phyloP scores from a whole-genome alignment of 2,888 invertebrate genomes.

The Agelastica alni region DNA sequence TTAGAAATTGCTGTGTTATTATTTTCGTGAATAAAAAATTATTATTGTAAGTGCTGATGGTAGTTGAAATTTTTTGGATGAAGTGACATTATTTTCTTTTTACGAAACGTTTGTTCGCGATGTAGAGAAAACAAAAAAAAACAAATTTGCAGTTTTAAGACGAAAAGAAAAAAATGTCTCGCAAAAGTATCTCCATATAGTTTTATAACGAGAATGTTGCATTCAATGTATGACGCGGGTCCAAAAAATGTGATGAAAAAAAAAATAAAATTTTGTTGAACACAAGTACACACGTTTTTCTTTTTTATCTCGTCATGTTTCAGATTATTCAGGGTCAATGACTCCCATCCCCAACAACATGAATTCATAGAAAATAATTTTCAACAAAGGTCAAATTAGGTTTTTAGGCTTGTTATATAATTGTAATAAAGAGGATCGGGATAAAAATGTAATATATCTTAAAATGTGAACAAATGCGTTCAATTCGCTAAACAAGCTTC shows the following conservation, averaged over 20 bases:
- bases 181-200: not conserved
- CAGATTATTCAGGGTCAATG: constrained; percentile 58
- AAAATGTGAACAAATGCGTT: no score
- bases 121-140: no score
- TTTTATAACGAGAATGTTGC: no score
- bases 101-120: no score
- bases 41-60: not conserved
- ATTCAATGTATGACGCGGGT: constrained; percentile 43
- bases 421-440: no score
- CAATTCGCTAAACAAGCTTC: no score
- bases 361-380: constrained; percentile 35
- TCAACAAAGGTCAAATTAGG: constrained; percentile 47
- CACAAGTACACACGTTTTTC: constrained; percentile 43
- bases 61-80: not conserved
- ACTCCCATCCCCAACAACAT: constrained; percentile 54
- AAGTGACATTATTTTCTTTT: not conserved
- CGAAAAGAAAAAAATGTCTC: not conserved
- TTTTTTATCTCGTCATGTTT: constrained; percentile 46
- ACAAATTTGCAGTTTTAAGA: constrained; percentile 3
- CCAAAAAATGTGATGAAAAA: constrained; percentile 46
- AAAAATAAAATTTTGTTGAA: constrained; percentile 29
- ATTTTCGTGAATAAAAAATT: constrained; percentile 1
- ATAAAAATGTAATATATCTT: constrained; percentile 2
- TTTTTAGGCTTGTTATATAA: constrained; percentile 45
- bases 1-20: no score